These are phyloP conservation scores for Columbina picui DNA, from an alignment of 2,113 vertebrate species.

Conservation along the genomic window DNA sequence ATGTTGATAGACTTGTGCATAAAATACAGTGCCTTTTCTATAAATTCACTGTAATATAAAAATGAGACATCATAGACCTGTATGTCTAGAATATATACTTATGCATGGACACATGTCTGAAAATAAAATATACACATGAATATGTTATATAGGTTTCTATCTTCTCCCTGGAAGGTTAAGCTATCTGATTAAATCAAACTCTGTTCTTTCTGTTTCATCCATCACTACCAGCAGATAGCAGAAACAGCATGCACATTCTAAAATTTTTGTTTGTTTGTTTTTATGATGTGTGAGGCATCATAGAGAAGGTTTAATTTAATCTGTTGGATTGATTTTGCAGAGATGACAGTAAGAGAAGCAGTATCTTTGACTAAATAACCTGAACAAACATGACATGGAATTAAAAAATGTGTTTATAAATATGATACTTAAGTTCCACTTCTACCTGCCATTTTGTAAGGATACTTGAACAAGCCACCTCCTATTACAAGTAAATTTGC, in stretches of 20 bases:
- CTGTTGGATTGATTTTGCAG: slow-evolving; percentile 26
- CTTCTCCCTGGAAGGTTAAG: slow-evolving; percentile 51
- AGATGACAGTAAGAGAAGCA: not conserved
- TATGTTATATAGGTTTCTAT: slow-evolving; percentile 21
- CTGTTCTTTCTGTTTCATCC: slow-evolving; percentile 31
- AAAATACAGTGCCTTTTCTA: not conserved
- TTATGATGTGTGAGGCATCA: slow-evolving; percentile 36
- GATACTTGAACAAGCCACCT: not conserved
- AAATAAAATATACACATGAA: slow-evolving; percentile 36
- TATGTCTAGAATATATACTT: slow-evolving; percentile 4
- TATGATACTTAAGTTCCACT: not conserved
- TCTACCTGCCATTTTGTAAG: not conserved
- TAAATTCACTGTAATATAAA: not conserved
- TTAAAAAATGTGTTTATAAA: slow-evolving; percentile 39
- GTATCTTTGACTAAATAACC: slow-evolving; percentile 28
- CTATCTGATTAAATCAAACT: slow-evolving; percentile 42
- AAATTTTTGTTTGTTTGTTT: not conserved
- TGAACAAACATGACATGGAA: slow-evolving; percentile 34
- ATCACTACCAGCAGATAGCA: slow-evolving; percentile 41
- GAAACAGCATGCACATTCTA: slow-evolving; percentile 13
- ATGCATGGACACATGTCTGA: not conserved
- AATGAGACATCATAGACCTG: not conserved
- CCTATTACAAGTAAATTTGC: not conserved
- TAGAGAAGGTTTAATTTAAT: slow-evolving; percentile 45
- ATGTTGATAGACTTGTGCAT: not conserved